These are phyloP conservation scores for Sinohyriopsis cumingii DNA, from an alignment of 2,888 invertebrate species.

Conservation along the genomic window DNA sequence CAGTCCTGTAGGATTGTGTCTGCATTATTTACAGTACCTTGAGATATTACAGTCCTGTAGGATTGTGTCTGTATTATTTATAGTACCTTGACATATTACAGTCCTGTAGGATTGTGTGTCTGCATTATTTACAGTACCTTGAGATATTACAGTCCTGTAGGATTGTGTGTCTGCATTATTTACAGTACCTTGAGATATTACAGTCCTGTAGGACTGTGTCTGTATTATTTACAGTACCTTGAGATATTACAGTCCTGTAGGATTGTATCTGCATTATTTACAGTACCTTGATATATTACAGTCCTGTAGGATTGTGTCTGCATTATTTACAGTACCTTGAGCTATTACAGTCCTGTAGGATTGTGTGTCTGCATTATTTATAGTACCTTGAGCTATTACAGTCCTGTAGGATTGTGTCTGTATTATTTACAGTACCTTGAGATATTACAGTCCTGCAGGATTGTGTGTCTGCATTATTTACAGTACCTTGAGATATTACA, in stretches of 20 bases:
- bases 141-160: slow-evolving; percentile 94
- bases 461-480: slow-evolving; percentile 86
- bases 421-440: slow-evolving; percentile 79
- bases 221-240: no score
- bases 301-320: slow-evolving; percentile 95
- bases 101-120: slow-evolving; percentile 95
- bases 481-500: slow-evolving; percentile 89
- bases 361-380: slow-evolving; percentile 86
- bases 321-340: slow-evolving; percentile 76
- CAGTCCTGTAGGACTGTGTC: slow-evolving; percentile 95
- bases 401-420: slow-evolving; percentile 97
- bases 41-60: slow-evolving; percentile 94
- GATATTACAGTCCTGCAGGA: slow-evolving; percentile 95
- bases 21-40: slow-evolving; percentile 76
- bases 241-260: no score
- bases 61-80: slow-evolving; percentile 89
- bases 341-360: slow-evolving; percentile 95
- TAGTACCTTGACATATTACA: slow-evolving; percentile 89
- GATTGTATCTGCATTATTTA: no score
- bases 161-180: slow-evolving; percentile 88
- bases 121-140: slow-evolving; percentile 78
- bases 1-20: slow-evolving; percentile 95
- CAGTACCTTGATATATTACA: slow-evolving; percentile 89
- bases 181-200: slow-evolving; percentile 87
- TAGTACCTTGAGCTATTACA: slow-evolving; percentile 89